Percentiles rank a stretch among this genome's conserved stretches.
phyloP scores from a whole-genome alignment of 2,113 vertebrate species.

The Pedionomus torquatus region DNA sequence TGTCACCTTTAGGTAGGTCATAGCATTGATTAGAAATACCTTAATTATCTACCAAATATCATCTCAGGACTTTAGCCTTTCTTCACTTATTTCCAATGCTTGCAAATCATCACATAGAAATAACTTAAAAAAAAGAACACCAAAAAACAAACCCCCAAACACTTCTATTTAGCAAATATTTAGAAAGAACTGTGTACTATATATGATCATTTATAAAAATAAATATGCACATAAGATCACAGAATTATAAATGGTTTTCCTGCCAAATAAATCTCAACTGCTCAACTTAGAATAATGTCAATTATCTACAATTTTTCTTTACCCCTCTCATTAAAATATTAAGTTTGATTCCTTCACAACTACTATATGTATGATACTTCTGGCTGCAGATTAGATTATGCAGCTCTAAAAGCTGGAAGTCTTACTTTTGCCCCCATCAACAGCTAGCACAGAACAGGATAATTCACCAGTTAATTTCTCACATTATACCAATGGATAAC shows the following conservation, averaged over 20 bases:
- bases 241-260: neutral
- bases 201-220: neutral
- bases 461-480: neutral
- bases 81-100: neutral
- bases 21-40: neutral
- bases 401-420: neutral
- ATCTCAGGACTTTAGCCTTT: neutral
- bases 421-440: neutral
- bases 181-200: neutral
- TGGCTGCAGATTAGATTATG: neutral
- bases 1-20: too few relatives aligned
- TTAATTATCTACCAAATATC: neutral
- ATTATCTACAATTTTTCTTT: neutral
- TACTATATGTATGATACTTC: neutral
- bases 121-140: neutral
- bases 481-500: neutral
- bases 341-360: neutral
- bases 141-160: neutral
- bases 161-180: neutral
- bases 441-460: neutral
- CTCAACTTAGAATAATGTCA: neutral
- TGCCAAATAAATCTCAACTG: neutral
- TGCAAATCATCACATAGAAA: neutral
- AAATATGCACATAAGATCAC: neutral
- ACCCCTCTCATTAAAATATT: neutral